phyloP scores from a whole-genome alignment of 2,888 invertebrate species.

The Eulithis prunata region DNA sequence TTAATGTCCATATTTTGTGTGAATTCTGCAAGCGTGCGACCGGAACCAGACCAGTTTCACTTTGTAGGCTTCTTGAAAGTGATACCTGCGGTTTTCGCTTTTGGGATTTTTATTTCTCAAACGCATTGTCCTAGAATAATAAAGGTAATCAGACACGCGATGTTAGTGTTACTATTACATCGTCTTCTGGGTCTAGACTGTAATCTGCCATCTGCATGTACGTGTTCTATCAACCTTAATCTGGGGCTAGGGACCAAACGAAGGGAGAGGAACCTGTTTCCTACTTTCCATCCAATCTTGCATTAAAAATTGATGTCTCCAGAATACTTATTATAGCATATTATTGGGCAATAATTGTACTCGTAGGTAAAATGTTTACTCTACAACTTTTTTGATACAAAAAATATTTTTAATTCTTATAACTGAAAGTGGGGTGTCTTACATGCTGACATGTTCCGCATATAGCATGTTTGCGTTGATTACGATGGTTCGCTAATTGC shows the following conservation, averaged over 20 bases:
- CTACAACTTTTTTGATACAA: neutral
- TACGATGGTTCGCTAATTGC: slow-evolving; percentile 74
- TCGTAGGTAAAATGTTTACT: no score
- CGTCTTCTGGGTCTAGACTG: neutral
- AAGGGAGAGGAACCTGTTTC: no score
- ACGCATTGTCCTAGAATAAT: slow-evolving; percentile 29
- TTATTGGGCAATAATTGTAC: no score
- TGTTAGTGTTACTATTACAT: neutral
- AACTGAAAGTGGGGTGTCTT: slow-evolving; percentile 9
- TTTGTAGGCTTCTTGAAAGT: slow-evolving; percentile 62
- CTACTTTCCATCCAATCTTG: no score
- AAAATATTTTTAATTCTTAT: neutral
- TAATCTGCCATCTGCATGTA: no score
- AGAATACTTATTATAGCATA: no score
- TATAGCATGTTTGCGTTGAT: slow-evolving; percentile 75
- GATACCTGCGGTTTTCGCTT: slow-evolving; percentile 58
- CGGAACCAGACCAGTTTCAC: slow-evolving; percentile 58
- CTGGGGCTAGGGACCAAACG: no score
- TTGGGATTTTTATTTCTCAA: slow-evolving; percentile 54
- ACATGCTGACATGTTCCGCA: slow-evolving; percentile 53
- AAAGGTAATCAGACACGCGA: slow-evolving; percentile 23
- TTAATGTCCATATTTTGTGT: slow-evolving; percentile 21
- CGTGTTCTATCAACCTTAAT: no score
- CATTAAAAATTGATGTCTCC: no score
- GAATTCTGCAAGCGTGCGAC: slow-evolving; percentile 66